Evolutionary conservation across 2,797 vertebrate species (phyloP), one percentile per base, ranked within the genome.

Genomic region (Enteromius thamalakanensis): DNA sequence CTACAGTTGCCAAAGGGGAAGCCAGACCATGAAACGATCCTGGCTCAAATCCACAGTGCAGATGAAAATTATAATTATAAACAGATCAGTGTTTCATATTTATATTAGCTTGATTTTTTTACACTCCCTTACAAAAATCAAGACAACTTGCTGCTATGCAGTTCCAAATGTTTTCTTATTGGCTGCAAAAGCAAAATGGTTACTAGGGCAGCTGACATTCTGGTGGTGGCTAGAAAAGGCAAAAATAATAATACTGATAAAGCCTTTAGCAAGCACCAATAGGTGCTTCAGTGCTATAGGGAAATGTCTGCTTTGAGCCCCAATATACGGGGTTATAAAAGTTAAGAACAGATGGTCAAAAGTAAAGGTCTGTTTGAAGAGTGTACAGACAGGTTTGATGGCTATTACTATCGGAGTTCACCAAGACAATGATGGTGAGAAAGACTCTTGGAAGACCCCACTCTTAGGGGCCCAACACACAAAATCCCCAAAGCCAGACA

Each of bases 341-440:
- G 55, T 60, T n/a, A n/a, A 47, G 12, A 78, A n/a, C 84, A 67
- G 84, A 75, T 68, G 1, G 60, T 72, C 37, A 62, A 32, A 67
- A 74, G 80, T 51, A 19, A 69, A 53, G 45, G 34, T 67, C 64
- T 58, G 49, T 80, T 75, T 83, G 40, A 81, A 70, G 79, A 9
- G 26, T 40, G 71, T 29, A 69, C 34, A 5, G 74, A 88, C 82
- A 84, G 85, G 64, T 87, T 84, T 85, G 76, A 62, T 40, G 19
- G 45, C 60, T 34, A 70, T 87, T 49, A 86, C 47, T 86, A 82
- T 62, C 80, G 42, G n/a, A 67, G 69, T 47, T 68, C 40, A 29
- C 23, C 42, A 72, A 81, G 68, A 84, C 37, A 82, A 76, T 77
- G 82, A 65, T 40, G 67, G 62, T 60, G 76, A 75, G 29, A 81